These are phyloP conservation scores for Dryoscopus gambensis DNA, from an alignment of 2,113 vertebrate species.

Conservation along the genomic window DNA sequence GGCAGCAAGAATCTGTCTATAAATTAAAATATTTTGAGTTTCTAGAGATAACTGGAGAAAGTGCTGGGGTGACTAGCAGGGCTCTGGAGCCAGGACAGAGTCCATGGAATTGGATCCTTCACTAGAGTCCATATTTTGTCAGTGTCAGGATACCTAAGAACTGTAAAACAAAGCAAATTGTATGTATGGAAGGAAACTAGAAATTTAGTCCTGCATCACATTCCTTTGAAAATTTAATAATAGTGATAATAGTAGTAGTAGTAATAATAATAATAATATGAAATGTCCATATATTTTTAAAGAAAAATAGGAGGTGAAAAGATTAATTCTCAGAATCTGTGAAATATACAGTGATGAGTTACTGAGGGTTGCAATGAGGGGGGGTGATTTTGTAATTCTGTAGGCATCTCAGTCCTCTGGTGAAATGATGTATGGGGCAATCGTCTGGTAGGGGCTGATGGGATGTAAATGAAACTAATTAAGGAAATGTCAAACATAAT, in stretches of 20 bases:
- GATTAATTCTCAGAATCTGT: constrained; percentile 17
- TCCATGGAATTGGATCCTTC: neutral
- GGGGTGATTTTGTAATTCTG: constrained; percentile 70
- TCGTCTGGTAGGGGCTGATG: constrained; percentile 87
- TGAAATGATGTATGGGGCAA: constrained; percentile 87
- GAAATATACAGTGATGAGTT: constrained; percentile 21
- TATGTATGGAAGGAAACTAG: neutral
- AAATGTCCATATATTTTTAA: neutral
- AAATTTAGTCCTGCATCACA: neutral
- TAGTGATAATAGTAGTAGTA: too few species aligned
- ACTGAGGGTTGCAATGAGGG: neutral
- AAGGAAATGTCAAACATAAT: constrained; percentile 99
- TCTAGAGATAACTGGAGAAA: neutral
- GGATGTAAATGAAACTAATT: constrained; percentile 99
- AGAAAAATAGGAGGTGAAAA: neutral
- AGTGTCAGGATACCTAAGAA: neutral
- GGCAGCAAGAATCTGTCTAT: neutral
- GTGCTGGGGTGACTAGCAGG: neutral
- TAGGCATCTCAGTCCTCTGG: constrained; percentile 69
- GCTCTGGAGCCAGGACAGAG: neutral
- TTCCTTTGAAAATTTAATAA: neutral
- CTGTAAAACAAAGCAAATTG: neutral
- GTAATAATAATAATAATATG: neutral
- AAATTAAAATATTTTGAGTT: neutral
- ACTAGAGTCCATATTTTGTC: neutral